Evolutionary conservation across 92 coral and sea anemone species (phyloP), one percentile per base, ranked within the genome.

Genomic region (Porites evermanni): DNA sequence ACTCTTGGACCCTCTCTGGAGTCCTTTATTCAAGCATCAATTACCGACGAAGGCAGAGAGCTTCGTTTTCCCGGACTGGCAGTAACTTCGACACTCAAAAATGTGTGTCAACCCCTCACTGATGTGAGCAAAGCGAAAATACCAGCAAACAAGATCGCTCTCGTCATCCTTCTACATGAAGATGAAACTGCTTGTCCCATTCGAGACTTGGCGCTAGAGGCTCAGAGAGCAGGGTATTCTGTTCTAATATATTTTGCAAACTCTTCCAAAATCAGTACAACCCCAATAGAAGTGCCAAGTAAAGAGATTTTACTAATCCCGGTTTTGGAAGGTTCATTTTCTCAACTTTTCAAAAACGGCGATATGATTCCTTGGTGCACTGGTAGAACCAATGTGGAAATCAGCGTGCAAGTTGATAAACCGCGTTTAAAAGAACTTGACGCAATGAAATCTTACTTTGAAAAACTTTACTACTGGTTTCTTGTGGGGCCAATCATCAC

Each of bases 211-310:
- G 71, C 72, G 19, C 7, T 17, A 20, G 14, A 64, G 6, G 83
- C 83, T 6, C 83, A 79, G 60, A 44, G 50, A 24, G 83, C 83
- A 19, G 83, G 83, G 38, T 79, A 79, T 21, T 65, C 83, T 38
- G 61, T 79, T 44, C 7, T 79, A 8, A 65, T 79, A 51, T 79
- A 5, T n/a, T 47, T 74, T 16, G 64, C 0, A 74, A 0, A 53
- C 38, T n/a, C 7, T 2, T 1, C 1, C 6, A 51, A 13, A 14
- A 16, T 7, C 13, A 7, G 2, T 9, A 54, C 14, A 54, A 54
- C 16, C 60, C 60, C 60, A 13, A 54, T 3, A 13, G 0, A 10
- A 0, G 60, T 1, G 2, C 12, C 3, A 10, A 52, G 0, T 1
- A 53, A 51, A 32, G 74, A 79, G 21, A 67, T 21, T 16, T 6